These are phyloP conservation scores for Petromus typicus DNA, from an alignment of 2,113 vertebrate genomes.

Conservation along the genomic window DNA sequence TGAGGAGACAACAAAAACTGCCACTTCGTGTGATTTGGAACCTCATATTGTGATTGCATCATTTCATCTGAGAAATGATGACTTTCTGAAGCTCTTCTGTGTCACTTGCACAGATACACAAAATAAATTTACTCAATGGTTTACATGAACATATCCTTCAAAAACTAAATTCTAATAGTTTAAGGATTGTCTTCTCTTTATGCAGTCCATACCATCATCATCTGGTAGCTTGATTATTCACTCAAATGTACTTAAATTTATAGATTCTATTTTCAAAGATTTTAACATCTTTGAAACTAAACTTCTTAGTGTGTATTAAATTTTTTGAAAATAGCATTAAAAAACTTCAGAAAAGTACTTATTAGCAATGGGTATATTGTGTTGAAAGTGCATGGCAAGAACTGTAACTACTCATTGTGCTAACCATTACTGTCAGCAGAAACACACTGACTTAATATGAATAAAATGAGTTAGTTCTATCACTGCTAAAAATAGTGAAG, in stretches of 20 bases:
- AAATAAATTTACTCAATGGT: background rate
- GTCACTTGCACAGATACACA: background rate
- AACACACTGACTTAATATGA: background rate
- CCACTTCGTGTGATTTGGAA: slow-evolving; percentile 22
- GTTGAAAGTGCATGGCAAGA: slow-evolving; percentile 21
- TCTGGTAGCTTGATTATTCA: background rate
- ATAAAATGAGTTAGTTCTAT: slow-evolving; percentile 15
- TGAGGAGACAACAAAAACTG: background rate
- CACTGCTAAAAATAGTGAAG: background rate
- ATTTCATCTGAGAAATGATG: slow-evolving; percentile 18
- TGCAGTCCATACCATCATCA: background rate
- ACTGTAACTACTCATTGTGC: background rate
- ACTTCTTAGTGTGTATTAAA: slow-evolving; percentile 4
- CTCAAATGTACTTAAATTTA: background rate
- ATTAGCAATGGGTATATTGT: background rate
- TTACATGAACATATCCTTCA: background rate
- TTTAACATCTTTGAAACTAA: background rate
- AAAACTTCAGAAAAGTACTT: background rate
- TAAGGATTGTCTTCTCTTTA: background rate
- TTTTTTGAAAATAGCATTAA: background rate
- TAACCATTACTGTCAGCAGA: background rate
- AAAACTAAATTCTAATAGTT: background rate
- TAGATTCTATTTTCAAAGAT: slow-evolving; percentile 21
- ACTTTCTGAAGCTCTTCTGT: background rate
- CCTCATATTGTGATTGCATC: background rate